Evolutionary conservation across 2,888 invertebrate genomes (phyloP).

Genomic region (Metalampra italica): DNA sequence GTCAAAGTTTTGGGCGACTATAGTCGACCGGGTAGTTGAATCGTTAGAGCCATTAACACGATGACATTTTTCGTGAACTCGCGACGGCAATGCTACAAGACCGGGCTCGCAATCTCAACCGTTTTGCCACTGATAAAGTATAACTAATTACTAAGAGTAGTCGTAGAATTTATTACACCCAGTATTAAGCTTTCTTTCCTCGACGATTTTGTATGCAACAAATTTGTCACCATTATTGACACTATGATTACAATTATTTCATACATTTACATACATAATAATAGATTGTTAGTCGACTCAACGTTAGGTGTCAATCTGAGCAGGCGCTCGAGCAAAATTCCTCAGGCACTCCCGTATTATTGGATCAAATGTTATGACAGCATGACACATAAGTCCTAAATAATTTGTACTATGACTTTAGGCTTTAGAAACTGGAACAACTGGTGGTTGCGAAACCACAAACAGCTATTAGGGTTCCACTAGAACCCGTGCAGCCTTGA

Average conservation of each 20-base stretch:
- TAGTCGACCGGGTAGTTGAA: too few species aligned
- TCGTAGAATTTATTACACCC: too few species aligned
- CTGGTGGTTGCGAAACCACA: constrained; percentile 49
- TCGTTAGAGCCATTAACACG: too few species aligned
- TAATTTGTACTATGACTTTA: constrained; percentile 70
- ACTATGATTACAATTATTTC: neutral
- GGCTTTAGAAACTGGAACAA: constrained; percentile 57
- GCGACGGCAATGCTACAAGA: too few species aligned
- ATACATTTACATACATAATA: constrained; percentile 1
- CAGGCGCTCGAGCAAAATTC: constrained; percentile 33
- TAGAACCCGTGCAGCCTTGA: constrained; percentile 62
- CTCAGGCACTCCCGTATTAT: constrained; percentile 38
- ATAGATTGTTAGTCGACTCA: neutral
- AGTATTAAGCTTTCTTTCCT: neutral
- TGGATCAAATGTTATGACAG: constrained; percentile 53
- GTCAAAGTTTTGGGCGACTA: too few species aligned
- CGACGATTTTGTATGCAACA: neutral
- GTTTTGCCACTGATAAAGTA: too few species aligned
- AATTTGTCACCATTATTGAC: neutral
- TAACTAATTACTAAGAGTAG: too few species aligned
- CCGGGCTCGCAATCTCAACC: too few species aligned
- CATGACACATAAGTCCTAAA: constrained; percentile 61
- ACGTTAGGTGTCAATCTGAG: constrained; percentile 4
- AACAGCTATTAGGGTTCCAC: constrained; percentile 58
- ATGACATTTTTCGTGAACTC: too few species aligned